These are phyloP conservation scores for Triops longicaudatus DNA, from an alignment of 1,140 invertebrate genomes.

Conservation along the genomic window DNA sequence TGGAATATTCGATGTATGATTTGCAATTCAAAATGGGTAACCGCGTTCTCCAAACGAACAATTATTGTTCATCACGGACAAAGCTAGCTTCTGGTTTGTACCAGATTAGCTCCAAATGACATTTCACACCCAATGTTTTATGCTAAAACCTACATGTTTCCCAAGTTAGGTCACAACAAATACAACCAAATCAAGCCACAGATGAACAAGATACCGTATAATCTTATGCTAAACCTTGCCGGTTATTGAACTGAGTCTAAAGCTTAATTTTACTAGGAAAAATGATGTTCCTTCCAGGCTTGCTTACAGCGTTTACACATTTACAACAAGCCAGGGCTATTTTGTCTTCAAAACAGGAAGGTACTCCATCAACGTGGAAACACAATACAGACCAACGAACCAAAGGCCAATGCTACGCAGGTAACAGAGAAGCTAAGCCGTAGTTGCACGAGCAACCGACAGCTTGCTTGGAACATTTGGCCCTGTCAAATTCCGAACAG, in stretches of 20 bases:
- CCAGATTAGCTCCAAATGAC: background rate
- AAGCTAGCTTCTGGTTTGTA: background rate
- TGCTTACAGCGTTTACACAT: conserved; percentile 2
- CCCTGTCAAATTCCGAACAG: conserved; percentile 11
- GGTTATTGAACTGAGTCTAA: background rate
- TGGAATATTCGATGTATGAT: background rate
- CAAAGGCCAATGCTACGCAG: background rate
- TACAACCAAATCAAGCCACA: background rate
- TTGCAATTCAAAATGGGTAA: background rate
- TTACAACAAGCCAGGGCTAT: background rate
- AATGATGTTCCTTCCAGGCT: background rate
- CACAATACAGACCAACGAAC: conserved; percentile 7
- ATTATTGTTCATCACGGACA: background rate
- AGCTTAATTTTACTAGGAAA: background rate
- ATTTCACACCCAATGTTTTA: background rate
- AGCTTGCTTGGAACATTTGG: background rate
- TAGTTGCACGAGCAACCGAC: background rate
- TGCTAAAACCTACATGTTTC: background rate
- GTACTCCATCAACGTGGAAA: background rate
- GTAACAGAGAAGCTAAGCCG: background rate
- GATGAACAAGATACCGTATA: background rate
- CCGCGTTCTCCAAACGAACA: background rate
- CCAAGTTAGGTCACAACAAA: background rate
- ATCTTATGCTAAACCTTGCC: background rate
- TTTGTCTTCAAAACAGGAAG: conserved; percentile 5